A percentile compares a stretch with the other conserved stretches of the same genome.
Evolutionary conservation across 2,888 invertebrate species (phyloP).

Genomic region (Sturmia bella): DNA sequence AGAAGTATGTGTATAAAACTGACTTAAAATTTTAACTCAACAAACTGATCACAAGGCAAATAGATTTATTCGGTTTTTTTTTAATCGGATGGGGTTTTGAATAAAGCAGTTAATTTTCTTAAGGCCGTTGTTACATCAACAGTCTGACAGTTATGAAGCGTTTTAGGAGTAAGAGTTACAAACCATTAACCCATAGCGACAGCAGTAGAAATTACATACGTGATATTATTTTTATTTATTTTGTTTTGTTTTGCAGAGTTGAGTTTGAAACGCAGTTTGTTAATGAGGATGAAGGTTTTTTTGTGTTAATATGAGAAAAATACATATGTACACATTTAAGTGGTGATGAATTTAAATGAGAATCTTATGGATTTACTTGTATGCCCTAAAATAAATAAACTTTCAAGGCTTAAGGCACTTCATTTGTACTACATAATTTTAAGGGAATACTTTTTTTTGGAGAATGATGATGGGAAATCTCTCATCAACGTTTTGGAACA

Average conservation of each 20-base stretch:
- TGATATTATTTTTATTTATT: not conserved
- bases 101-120: constrained; percentile 38
- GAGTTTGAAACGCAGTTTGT: not conserved
- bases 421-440: constrained; percentile 46
- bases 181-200: constrained; percentile 21
- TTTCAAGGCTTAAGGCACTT: constrained; percentile 38
- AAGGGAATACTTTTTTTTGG: not conserved
- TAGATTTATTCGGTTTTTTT: constrained; percentile 72
- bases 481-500: not conserved
- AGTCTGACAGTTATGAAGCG: constrained; percentile 18
- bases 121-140: not conserved
- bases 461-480: no score
- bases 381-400: not conserved
- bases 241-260: constrained; percentile 18
- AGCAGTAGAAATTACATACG: not conserved
- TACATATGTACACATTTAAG: constrained; percentile 13
- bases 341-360: constrained; percentile 25
- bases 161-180: not conserved
- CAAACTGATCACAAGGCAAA: constrained; percentile 80
- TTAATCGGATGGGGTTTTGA: constrained; percentile 1
- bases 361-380: constrained; percentile 12
- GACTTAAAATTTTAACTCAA: constrained; percentile 52
- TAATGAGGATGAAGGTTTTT: constrained; percentile 9
- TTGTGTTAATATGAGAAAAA: not conserved
- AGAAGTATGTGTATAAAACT: constrained; percentile 32